A percentile compares a stretch with the other conserved stretches of the same genome.
These are phyloP conservation scores for Chloroclysta siterata DNA, from an alignment of 2,888 invertebrate species.

Conservation along the genomic window DNA sequence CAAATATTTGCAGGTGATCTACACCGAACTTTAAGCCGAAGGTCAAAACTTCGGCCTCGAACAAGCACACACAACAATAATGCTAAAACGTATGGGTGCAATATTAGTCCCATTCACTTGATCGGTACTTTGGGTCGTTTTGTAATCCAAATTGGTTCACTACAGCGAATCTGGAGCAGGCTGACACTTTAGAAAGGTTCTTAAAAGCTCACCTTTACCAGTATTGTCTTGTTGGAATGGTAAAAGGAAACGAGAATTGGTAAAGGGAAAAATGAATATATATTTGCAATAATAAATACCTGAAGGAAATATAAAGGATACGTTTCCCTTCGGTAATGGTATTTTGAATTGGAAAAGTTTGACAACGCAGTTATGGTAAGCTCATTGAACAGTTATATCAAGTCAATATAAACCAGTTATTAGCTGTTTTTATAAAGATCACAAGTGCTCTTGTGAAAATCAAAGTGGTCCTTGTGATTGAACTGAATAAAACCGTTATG, in stretches of 20 bases:
- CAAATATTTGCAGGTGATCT: no score
- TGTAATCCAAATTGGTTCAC: conserved; percentile 39
- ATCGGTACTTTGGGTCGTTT: conserved; percentile 33
- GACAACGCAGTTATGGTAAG: neutral
- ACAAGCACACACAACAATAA: conserved; percentile 16
- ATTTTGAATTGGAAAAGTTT: neutral
- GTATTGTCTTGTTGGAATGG: conserved; percentile 19
- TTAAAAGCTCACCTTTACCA: conserved; percentile 17
- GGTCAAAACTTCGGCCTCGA: neutral
- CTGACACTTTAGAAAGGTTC: conserved; percentile 36
- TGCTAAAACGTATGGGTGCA: conserved; percentile 35
- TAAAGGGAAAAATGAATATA: neutral
- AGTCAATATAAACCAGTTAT: no score
- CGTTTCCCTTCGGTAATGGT: neutral
- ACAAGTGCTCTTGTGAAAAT: no score
- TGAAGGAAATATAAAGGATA: neutral
- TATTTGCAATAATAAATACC: neutral
- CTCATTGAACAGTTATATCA: neutral
- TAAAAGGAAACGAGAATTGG: conserved; percentile 9
- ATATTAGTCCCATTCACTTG: conserved; percentile 39
- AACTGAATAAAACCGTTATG: no score
- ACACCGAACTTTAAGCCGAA: neutral
- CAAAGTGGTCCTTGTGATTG: no score
- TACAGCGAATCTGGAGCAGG: conserved; percentile 29
- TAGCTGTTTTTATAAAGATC: no score